These are phyloP conservation scores for Probosciger aterrimus DNA, from an alignment of 2,113 vertebrate genomes.

Conservation along the genomic window DNA sequence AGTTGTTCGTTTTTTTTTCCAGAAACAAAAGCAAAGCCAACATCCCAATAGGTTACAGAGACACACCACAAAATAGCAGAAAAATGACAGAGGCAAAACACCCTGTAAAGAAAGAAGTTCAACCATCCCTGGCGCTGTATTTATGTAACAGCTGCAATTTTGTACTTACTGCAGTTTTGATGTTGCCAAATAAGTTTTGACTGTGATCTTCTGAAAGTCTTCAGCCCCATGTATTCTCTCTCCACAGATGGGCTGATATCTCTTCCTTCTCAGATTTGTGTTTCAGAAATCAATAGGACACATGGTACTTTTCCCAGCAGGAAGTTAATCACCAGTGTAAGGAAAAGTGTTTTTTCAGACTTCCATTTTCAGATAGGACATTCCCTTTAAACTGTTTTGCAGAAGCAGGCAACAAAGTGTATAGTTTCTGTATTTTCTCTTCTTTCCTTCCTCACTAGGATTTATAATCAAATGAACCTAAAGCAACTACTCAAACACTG, in stretches of 20 bases:
- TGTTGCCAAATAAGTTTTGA: background rate
- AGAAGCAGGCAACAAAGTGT: background rate
- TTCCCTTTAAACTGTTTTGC: background rate
- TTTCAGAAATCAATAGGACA: background rate
- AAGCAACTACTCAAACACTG: background rate
- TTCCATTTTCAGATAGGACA: background rate
- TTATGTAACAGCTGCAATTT: background rate
- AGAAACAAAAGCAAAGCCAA: background rate
- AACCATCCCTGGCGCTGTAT: background rate
- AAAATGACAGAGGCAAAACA: background rate
- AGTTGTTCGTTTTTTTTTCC: background rate
- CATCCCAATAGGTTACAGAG: background rate
- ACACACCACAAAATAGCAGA: background rate
- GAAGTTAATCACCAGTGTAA: background rate
- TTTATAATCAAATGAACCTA: background rate
- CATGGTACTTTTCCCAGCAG: background rate
- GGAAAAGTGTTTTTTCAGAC: background rate
- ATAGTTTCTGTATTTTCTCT: background rate
- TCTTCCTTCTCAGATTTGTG: background rate
- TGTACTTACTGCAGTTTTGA: background rate
- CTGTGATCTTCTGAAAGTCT: background rate
- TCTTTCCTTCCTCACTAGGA: background rate
- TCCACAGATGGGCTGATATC: background rate
- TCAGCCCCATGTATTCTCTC: background rate
- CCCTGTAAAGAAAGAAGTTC: background rate